Evolutionary conservation across 2,797 vertebrate genomes (phyloP), one percentile per base, ranked within the genome.

Genomic region (Chlorospingus flavigularis): DNA sequence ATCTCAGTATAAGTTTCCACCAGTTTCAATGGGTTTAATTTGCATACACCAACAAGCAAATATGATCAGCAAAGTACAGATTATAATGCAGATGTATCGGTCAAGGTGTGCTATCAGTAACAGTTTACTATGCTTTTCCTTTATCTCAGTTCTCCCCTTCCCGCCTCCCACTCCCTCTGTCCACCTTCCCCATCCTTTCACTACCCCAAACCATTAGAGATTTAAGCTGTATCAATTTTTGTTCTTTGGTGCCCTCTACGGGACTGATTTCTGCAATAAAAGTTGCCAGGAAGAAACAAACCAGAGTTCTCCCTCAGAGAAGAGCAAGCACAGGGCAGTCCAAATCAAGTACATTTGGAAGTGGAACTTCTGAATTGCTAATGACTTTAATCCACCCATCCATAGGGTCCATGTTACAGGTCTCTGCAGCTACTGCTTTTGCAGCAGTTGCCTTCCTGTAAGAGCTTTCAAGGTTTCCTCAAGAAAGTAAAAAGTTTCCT

Each of bases 241-340:
- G 88, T 97, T 89, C 91, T 97, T 94, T 97, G 97, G 95, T 92
- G 97, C 97, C 97, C 96, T 96, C 97, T 97, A 96, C 7, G n/a
- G 97, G 95, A 94, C 93, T 96, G 50, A 96, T 31, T 81, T 54
- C 73, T 85, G 47, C 82, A 92, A 85, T 11, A 76, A 86, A 53
- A 65, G 45, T 10, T 31, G 25, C 24, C 81, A 11, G 30, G 42
- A 81, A 60, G 45, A 76, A 86, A 60, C 1, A 2, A 83, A 62
- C 1, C 2, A 18, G 37, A 48, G 21, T 40, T 33, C 35, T 58
- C 26, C 53, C 47, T 51, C 28, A 11, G 12, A n/a, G 31, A 63
- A 9, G 13, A 48, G 19, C 37, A 39, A 33, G n/a, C 12, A 55
- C 11, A 17, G 20, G 11, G 11, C 35, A 67, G n/a, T 13, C 37